Base-by-base conservation (phyloP, 1,140 invertebrate genomes). In the Lepeophtheirus salmonis region DNA sequence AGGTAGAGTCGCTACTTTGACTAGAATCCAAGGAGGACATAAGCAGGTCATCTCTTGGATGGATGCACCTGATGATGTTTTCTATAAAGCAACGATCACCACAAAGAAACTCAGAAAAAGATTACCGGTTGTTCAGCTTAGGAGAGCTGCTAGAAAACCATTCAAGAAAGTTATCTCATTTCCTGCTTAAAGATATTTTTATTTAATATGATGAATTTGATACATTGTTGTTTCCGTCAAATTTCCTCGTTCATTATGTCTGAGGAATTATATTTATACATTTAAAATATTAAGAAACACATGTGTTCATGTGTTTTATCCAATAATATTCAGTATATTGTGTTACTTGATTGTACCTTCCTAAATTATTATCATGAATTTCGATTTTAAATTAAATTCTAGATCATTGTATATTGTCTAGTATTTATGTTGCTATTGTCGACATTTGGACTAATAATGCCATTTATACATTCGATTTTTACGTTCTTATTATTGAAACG, bases 21-120 rank as follows among this genome's bases (percentile, higher is more conserved):
- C 75, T 52, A 75, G 77, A 63, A 75, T 80, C 64, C 78, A 78
- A 57, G 73, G 69, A 3, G 78, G 85, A 63, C 66, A 64, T 14
- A 88, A 89, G 67, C 87, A 89, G 74, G 86, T 91, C 51, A 89
- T 95, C 67, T 92, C 88, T 67, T 95, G 89, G 89, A 89, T 92
- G 81, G 90, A 96, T 74, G 90, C 90, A 51, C 90, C 90, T 2
- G 90, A 96, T 72, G 90, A 97, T 74, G 83, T 95, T 56, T 96
- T 91, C 73, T 96, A 94, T 75, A 80, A 86, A 68, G 86, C 88
- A 63, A 89, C 85, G 26, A 83, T 87, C 66, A 76, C 78, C 66
- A 88, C 85, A 67, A 95, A 88, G 89, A 92, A 75, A 78, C 82
- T 61, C 14, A 48, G 59, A 12, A 61, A 61, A 20, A 54, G 54